Conservation (phyloP, 2,797 vertebrate genomes). For the Hephaestus fuliginosus region DNA sequence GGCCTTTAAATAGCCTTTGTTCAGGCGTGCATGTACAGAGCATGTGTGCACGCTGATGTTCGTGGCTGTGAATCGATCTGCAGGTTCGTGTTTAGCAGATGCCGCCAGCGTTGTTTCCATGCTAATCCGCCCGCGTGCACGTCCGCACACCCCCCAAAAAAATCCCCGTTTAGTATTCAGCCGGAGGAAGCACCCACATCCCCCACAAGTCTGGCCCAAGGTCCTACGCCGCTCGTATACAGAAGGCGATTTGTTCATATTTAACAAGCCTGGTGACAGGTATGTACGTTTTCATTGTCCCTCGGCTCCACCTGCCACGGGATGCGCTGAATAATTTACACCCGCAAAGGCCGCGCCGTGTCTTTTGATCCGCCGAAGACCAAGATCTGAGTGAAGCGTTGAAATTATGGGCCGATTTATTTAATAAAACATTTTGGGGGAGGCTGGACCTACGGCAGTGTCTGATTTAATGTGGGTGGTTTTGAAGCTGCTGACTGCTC, state of each 20-base stretch:
- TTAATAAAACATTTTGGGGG: constrained; percentile 31
- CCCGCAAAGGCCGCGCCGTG: constrained; percentile 18
- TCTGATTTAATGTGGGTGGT: constrained; percentile 19
- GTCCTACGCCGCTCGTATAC: constrained; percentile 55
- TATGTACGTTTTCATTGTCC: constrained; percentile 33
- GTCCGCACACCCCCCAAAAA: constrained; percentile 4
- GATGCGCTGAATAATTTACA: constrained; percentile 60
- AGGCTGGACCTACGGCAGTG: not conserved
- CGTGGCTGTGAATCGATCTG: not conserved
- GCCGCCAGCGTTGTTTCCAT: constrained; percentile 50
- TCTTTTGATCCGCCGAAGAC: constrained; percentile 36
- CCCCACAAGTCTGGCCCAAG: constrained; percentile 61
- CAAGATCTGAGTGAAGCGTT: constrained; percentile 24
- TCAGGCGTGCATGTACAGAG: constrained; percentile 19
- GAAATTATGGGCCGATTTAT: constrained; percentile 34
- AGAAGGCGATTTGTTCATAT: constrained; percentile 68
- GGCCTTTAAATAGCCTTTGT: constrained; percentile 26
- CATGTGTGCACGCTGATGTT: not conserved
- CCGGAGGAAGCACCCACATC: constrained; percentile 34
- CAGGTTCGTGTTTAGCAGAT: constrained; percentile 28
- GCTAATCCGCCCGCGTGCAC: constrained; percentile 43
- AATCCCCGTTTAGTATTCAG: constrained; percentile 63
- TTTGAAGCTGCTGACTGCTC: constrained; percentile 20
- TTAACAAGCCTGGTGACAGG: constrained; percentile 67
- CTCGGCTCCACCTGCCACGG: constrained; percentile 48